Base-by-base conservation (phyloP, 2,113 vertebrate species). In the Zosterops hypoxanthus region DNA sequence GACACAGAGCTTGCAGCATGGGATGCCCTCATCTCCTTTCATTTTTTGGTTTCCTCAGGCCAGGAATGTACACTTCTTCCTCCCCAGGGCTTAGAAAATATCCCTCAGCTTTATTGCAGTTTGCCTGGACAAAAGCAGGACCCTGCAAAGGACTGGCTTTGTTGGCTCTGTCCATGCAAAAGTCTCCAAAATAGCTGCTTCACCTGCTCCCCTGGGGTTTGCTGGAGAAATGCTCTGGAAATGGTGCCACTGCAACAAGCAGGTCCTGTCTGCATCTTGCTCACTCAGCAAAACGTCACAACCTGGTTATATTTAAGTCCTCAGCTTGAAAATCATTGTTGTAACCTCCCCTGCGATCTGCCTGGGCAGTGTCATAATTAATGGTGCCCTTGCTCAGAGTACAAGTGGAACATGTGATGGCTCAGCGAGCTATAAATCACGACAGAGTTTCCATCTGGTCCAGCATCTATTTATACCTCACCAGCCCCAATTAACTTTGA, bases 371-470 rank as follows among this genome's bases (percentile, higher is more conserved):
- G 76, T 31, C 81, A 72, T 95, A 95, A 97, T 97, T 97, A 97
- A 95, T 92, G 60, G 70, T 71, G 76, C 93, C 95, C 93, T 97
- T 95, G 93, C 96, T 95, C 87, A 63, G 91, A 93, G 83, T 83
- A 84, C 52, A 86, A 95, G 87, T 44, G 60, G 94, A 97, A 97
- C 96, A 97, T 96, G 94, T 95, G 97, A 97, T 95, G 80, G 97
- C 96, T 97, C 97, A 98, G 97, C 97, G 89, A 97, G 96, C 97
- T 98, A 95, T 96, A 96, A 95, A 95, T 96, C 97, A 96, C 44
- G 86, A 88, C 94, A 94, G 96, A 94, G 92, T 95, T 96, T 86
- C 88, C 90, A 95, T 97, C 93, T 95, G 94, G 89, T 86, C 95
- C 84, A 80, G 86, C 57, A 8, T 94, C 97, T 98, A 98, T 98